Evolutionary conservation across 1,140 invertebrate genomes (phyloP), one percentile per base, ranked within the genome.

Genomic region (Drosophila ironensis): DNA sequence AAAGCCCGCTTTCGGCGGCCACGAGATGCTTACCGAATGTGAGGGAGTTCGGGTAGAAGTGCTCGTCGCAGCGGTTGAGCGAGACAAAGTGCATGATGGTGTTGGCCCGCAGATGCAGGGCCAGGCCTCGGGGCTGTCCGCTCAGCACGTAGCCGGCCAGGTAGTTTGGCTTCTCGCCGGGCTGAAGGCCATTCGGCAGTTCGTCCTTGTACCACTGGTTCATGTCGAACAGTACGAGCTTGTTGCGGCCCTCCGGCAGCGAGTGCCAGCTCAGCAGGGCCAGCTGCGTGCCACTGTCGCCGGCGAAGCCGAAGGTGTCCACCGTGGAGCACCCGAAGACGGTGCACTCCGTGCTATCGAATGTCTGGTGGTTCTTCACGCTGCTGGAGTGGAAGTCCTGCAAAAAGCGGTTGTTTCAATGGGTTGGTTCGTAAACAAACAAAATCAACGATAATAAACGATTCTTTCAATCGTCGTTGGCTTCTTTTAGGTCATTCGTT

Each of bases 161-260:
- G 51, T 81, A 90, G 22, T 61, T 67, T 0, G 54, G 37, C 2
- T 40, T 37, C 5, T 56, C 37, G 3, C 33, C 4, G 0, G 28
- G 12, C 0, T 37, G 41, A 25, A 73, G 27, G 4, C n/a, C 14
- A 74, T 91, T 90, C 12, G 97, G 96, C 96, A 98, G 97, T 82
- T 98, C 96, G 51, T 96, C 96, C 86, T 97, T 97, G 84, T 98
- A 98, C 97, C 97, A 98, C 76, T 98, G 95, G 90, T 98, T 98
- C 33, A 98, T 91, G 90, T 98, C 97, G 88, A 98, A 98, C 4
- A 98, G 61, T 11, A 94, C 90, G 64, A 93, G 38, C 50, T 87
- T 90, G 46, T 90, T 91, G 16, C 72, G 66, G 2, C 33, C 24
- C 6, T 77, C 59, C 4, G 24, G 7, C 24, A 57, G 66, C 3